Evolutionary conservation across 2,113 vertebrate species (phyloP).

Genomic region (Silurus asotus): DNA sequence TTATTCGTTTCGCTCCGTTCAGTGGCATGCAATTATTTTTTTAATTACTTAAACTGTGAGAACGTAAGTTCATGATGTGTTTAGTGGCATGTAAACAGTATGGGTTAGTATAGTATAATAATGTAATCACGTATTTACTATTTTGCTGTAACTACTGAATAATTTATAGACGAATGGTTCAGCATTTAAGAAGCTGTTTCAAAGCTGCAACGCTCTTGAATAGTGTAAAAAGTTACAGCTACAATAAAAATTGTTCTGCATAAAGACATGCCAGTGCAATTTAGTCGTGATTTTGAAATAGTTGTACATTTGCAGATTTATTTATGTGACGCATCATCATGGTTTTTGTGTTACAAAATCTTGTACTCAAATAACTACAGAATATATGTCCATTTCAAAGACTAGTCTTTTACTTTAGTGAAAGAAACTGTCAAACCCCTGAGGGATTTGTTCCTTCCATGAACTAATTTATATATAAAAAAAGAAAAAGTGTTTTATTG

Average conservation of each 20-base stretch:
- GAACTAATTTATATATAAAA: conserved; percentile 58
- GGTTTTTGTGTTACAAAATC: background rate
- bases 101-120: background rate
- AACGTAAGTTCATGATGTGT: background rate
- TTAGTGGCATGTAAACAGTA: background rate
- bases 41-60: background rate
- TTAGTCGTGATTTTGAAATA: too few relatives aligned
- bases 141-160: background rate
- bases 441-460: conserved; percentile 62
- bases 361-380: background rate
- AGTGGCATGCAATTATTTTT: background rate
- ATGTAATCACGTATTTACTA: background rate
- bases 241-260: background rate
- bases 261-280: background rate
- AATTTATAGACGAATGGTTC: background rate
- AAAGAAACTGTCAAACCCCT: conserved; percentile 40
- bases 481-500: conserved; percentile 48
- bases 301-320: background rate
- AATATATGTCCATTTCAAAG: background rate
- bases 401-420: conserved; percentile 52
- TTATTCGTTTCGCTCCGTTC: background rate
- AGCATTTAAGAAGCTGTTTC: background rate
- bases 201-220: background rate
- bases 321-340: background rate
- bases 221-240: background rate